Conservation (phyloP, 2,888 invertebrate species). For the Epirrhoe tristata region DNA sequence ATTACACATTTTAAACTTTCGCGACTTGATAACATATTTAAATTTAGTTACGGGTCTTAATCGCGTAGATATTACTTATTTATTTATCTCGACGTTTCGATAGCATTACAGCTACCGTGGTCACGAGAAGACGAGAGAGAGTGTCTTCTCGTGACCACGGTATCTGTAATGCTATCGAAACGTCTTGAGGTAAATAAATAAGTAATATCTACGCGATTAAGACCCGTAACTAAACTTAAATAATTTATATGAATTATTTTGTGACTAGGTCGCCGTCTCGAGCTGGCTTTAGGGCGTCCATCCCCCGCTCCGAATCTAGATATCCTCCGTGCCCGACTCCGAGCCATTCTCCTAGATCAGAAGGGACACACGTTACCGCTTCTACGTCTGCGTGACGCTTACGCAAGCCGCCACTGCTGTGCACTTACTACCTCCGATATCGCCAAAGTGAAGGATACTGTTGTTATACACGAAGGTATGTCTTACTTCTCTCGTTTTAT, state of each 20-base stretch:
- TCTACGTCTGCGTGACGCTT: slow-evolving; percentile 92
- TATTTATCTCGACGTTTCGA: no score
- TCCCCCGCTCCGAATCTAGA: slow-evolving; percentile 87
- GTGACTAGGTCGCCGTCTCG: slow-evolving; percentile 87
- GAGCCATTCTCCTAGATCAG: slow-evolving; percentile 91
- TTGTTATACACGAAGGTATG: slow-evolving; percentile 70
- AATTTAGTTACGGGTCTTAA: no score
- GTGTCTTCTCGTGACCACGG: no score
- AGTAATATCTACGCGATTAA: no score
- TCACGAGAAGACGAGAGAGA: no score
- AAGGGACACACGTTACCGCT: slow-evolving; percentile 90
- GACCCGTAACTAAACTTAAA: no score
- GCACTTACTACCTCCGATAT: slow-evolving; percentile 90
- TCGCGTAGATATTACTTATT: no score
- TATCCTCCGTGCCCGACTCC: slow-evolving; percentile 88
- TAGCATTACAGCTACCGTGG: no score
- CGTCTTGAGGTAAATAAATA: no score
- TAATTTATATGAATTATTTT: background rate
- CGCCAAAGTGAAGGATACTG: slow-evolving; percentile 91
- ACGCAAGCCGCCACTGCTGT: slow-evolving; percentile 92
- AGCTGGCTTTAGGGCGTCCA: slow-evolving; percentile 88
- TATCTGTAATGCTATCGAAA: no score
- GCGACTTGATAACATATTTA: no score
- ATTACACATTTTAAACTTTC: no score
- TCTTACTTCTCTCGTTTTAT: background rate